These are phyloP conservation scores for Suillia variegata DNA, from an alignment of 2,888 invertebrate species.

Conservation along the genomic window DNA sequence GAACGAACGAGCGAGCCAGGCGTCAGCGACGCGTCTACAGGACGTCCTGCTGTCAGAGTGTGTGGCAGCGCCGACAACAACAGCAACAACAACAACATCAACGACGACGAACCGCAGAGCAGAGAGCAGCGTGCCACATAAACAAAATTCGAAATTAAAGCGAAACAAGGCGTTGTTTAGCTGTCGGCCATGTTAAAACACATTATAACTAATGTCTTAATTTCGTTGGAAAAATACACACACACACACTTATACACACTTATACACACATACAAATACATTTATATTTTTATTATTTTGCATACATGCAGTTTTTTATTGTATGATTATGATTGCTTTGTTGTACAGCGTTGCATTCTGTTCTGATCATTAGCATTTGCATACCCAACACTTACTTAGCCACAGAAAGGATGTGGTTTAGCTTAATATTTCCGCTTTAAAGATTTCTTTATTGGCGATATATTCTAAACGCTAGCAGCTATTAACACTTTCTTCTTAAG, in stretches of 20 bases:
- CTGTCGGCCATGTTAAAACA: constrained; percentile 29
- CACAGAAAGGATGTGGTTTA: too few relatives aligned
- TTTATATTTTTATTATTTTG: too few relatives aligned
- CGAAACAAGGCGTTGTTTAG: constrained; percentile 30
- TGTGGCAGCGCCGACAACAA: constrained; percentile 22
- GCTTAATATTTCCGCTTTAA: too few relatives aligned
- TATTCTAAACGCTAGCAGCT: too few relatives aligned
- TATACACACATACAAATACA: too few relatives aligned
- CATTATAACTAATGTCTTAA: constrained; percentile 41
- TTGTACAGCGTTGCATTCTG: not conserved
- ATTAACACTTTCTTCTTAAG: too few relatives aligned
- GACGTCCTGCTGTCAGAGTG: constrained; percentile 25
- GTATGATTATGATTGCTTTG: too few relatives aligned
- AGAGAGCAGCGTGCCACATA: constrained; percentile 9
- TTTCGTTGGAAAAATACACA: constrained; percentile 31
- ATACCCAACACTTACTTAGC: too few relatives aligned
- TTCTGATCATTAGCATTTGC: too few relatives aligned
- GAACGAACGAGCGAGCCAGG: too few relatives aligned
- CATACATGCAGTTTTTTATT: not conserved
- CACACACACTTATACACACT: too few relatives aligned
- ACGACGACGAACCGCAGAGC: not conserved
- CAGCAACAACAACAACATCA: constrained; percentile 22
- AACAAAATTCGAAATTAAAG: constrained; percentile 27
- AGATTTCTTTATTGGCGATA: too few relatives aligned
- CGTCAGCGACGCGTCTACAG: constrained; percentile 17